Conservation (phyloP, 2,888 invertebrate species). For the Cantharis nigra region DNA sequence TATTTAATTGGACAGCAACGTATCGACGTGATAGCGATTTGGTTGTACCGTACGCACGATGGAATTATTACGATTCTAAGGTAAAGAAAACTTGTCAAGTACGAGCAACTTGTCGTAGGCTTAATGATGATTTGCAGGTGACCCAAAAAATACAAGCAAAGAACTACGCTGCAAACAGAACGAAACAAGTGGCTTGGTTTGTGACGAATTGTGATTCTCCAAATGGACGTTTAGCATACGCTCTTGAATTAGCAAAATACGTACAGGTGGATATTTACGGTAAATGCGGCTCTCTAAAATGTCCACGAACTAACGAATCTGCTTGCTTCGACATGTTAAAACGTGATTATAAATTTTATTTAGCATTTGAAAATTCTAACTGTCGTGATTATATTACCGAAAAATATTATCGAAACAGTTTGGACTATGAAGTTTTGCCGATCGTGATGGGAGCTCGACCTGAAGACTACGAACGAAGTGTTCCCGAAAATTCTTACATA, state of each 20-base stretch:
- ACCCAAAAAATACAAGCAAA: conserved; percentile 57
- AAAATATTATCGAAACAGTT: conserved; percentile 94
- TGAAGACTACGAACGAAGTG: conserved; percentile 85
- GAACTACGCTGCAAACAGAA: conserved; percentile 90
- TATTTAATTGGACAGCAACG: conserved; percentile 97
- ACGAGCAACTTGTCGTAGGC: background rate
- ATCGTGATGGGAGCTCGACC: conserved; percentile 96
- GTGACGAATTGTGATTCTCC: conserved; percentile 96
- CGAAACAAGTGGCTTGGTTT: conserved; percentile 95
- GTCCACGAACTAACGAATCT: conserved; percentile 75
- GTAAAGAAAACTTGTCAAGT: conserved; percentile 33
- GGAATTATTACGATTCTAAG: too few species aligned
- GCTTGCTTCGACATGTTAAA: conserved; percentile 87
- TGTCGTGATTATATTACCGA: conserved; percentile 96
- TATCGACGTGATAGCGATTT: conserved; percentile 94
- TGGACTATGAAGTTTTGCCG: conserved; percentile 84
- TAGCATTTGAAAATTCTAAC: conserved; percentile 96
- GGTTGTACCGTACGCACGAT: conserved; percentile 95
- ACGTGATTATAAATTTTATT: conserved; percentile 93
- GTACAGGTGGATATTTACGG: conserved; percentile 89
- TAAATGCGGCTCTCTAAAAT: conserved; percentile 83
- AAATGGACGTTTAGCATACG: conserved; percentile 87
- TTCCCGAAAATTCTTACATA: conserved; percentile 90
- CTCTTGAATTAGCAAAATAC: conserved; percentile 80
- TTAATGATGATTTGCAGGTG: too few species aligned